Evolutionary conservation across 2,797 vertebrate species (phyloP), one percentile per base, ranked within the genome.

Genomic region (Rachycentron canadum): DNA sequence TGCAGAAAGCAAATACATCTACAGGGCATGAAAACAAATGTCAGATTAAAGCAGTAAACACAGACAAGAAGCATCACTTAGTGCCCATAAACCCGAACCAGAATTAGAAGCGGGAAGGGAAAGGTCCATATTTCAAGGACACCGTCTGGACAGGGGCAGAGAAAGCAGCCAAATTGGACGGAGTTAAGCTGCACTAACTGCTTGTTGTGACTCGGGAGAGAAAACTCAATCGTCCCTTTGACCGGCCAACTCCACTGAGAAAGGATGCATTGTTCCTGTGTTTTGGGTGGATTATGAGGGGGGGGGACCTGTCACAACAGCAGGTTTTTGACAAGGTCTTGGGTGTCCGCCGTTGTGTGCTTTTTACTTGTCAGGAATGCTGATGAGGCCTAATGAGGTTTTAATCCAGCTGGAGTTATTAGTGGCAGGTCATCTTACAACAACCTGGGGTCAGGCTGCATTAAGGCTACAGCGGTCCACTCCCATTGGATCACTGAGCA

Each of bases 251-350:
- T 72, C 67, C 65, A 21, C 71, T 28, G 70, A 89, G 74, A 87
- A 88, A 84, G 78, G 76, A 79, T 47, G 59, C 82, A 86, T 90
- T 88, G 90, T 93, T 84, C 69, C 71, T 69, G 68, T 93, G 89
- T 93, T 92, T 92, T 89, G 90, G 86, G 79, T 85, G 84, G 91
- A 94, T 94, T 92, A 91, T 85, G 84, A 82, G 73, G 53, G 32
- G 60, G 73, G 53, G 32, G 60, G 88, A 93, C 91, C 92, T 95
- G 95, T 97, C 95, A 96, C 94, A 96, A 95, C 90, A 93, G 90
- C 90, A 90, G 94, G 87, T 86, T 73, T 90, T 87, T 91, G 94
- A 91, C 89, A 70, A 84, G 91, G 91, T 92, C 69, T 25, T 68
- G 78, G 88, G 93, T 93, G 94, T 93, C 90, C 64, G 88, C 95